These are phyloP conservation scores for Macquaria ambigua DNA, from an alignment of 2,113 vertebrate genomes.

Conservation along the genomic window DNA sequence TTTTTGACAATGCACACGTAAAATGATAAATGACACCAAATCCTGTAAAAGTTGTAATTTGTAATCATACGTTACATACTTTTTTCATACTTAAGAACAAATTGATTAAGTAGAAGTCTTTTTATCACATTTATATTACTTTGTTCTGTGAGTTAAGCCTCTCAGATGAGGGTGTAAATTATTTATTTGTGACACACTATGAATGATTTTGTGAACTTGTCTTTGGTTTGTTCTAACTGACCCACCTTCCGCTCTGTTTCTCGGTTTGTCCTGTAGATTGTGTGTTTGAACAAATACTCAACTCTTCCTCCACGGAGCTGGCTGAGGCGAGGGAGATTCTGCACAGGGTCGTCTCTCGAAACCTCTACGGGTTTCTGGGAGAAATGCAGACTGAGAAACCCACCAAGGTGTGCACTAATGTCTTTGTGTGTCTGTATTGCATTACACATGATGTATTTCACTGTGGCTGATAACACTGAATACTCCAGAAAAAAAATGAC, in stretches of 20 bases:
- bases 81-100: too few species aligned
- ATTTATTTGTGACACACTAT: background rate
- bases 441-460: background rate
- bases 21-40: background rate
- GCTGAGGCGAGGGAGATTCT: slow-evolving; percentile 85
- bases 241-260: background rate
- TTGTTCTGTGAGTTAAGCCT: too few species aligned
- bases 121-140: background rate
- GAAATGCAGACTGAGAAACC: slow-evolving; percentile 76
- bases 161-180: background rate
- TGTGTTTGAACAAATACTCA: slow-evolving; percentile 89
- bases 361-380: slow-evolving; percentile 87
- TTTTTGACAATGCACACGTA: background rate
- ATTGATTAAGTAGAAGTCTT: too few species aligned
- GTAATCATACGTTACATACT: too few species aligned
- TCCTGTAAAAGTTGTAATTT: background rate
- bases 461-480: background rate
- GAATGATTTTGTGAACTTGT: background rate
- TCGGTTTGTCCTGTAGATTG: slow-evolving; percentile 83
- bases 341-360: slow-evolving; percentile 83
- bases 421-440: background rate
- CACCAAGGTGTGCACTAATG: slow-evolving; percentile 46
- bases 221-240: background rate
- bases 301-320: slow-evolving; percentile 81
- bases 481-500: too few species aligned